Evolutionary conservation across 2,113 vertebrate genomes (phyloP).

Genomic region (Ibidorhyncha struthersii): DNA sequence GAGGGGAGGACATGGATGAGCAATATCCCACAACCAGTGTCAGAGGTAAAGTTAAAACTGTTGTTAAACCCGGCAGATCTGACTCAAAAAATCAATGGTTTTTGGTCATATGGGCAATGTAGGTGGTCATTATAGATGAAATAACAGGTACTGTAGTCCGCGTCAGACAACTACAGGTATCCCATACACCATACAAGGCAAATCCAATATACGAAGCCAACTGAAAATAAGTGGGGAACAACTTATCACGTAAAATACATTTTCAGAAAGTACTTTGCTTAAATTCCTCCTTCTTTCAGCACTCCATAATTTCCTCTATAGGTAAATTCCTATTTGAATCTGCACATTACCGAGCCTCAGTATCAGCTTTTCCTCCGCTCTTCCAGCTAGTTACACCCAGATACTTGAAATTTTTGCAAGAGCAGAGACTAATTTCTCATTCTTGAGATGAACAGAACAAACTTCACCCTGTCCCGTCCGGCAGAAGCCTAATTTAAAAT

Average conservation of each 20-base stretch:
- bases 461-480: rapidly evolving
- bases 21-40: neutral
- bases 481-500: neutral
- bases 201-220: neutral
- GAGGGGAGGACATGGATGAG: neutral
- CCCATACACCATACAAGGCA: rapidly evolving
- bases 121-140: too few relatives aligned
- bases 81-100: neutral
- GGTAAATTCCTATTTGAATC: neutral
- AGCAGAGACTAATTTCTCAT: neutral
- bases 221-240: neutral
- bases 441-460: rapidly evolving
- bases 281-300: neutral
- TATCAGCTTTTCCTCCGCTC: rapidly evolving
- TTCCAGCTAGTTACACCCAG: neutral
- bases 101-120: neutral
- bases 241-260: rapidly evolving
- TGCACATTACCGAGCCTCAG: rapidly evolving
- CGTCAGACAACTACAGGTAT: rapidly evolving
- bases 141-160: rapidly evolving
- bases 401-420: neutral
- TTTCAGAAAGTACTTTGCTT: neutral
- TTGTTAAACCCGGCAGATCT: neutral
- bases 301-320: rapidly evolving
- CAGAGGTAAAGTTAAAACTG: too few relatives aligned